Percentiles rank a stretch among this genome's conserved stretches.
Evolutionary conservation across 1,140 invertebrate species (phyloP).

Genomic region (Sinella curviseta): DNA sequence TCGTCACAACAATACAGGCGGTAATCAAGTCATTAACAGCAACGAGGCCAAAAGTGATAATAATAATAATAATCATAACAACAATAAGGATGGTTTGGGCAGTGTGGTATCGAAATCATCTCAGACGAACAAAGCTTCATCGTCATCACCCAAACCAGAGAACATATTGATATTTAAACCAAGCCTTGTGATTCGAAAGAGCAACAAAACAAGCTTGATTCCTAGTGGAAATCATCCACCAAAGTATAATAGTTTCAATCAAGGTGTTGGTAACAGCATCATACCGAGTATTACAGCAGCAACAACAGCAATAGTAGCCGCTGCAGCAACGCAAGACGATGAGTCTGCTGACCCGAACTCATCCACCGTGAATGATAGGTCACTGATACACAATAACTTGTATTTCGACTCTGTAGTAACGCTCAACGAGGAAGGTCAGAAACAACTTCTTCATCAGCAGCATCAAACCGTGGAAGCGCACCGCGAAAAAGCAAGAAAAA

Average conservation of each 20-base stretch:
- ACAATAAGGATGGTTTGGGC: too few relatives aligned
- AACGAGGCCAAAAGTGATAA: neutral
- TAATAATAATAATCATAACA: neutral
- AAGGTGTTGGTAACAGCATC: neutral
- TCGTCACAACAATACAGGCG: neutral
- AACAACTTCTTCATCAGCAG: neutral
- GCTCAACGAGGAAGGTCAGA: conserved; percentile 21
- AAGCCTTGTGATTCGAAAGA: conserved; percentile 5
- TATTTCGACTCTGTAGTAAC: conserved; percentile 16
- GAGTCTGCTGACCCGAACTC: conserved; percentile 11
- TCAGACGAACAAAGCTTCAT: neutral
- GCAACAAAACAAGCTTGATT: conserved; percentile 1
- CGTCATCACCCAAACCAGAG: conserved; percentile 1
- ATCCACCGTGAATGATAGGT: conserved; percentile 20
- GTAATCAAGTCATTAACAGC: neutral
- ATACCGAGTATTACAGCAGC: neutral
- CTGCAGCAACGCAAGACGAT: neutral
- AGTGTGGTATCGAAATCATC: neutral
- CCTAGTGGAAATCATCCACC: conserved; percentile 18
- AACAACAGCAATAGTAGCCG: neutral
- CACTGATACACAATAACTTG: conserved; percentile 7
- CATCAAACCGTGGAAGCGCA: neutral
- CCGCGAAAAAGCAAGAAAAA: conserved; percentile 11
- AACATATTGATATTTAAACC: conserved; percentile 8
- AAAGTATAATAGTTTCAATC: neutral